Evolutionary conservation across 2,888 invertebrate species (phyloP), one percentile per base, ranked within the genome.

Genomic region (Drosophila robusta): DNA sequence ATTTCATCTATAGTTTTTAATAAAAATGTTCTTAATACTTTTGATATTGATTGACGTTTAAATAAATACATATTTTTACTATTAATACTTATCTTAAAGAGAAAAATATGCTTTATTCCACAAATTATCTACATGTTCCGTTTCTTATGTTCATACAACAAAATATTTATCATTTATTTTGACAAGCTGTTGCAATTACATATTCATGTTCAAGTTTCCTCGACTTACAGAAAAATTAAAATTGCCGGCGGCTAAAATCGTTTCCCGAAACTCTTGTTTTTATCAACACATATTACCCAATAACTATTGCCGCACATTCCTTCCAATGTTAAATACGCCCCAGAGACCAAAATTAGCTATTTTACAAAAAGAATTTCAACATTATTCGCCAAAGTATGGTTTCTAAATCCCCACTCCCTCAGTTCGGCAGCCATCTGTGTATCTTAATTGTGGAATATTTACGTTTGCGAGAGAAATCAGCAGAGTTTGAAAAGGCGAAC

Each of bases 341-440:
- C 26, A n/a, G 11, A 16, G n/a, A n/a, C n/a, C 3, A 18, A 26
- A 18, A 29, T 18, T 12, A 8, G 2, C 2, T 18, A 2, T 32
- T 50, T 36, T 5, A 4, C 7, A n/a, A 24, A 49, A 47, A 38
- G 12, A 4, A 29, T 41, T 29, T 29, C 5, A 38, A n/a, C 11
- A 42, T 55, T 34, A 11, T 34, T 29, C 38, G 5, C 0, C n/a
- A 44, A 55, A 36, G 24, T 0, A 14, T 16, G 9, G 12, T 14
- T 22, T 50, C 8, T n/a, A 36, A 55, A 29, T 47, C 39, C 32
- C 22, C 38, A 39, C 38, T 34, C n/a, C 54, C 22, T n/a, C 41
- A 22, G 16, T 22, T 47, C 16, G 18, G 3, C 29, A 7, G 69
- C 55, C 87, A 86, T 83, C 75, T 85, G 87, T 51, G 16, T 12